Percentiles rank a stretch among this genome's conserved stretches.
Evolutionary conservation across 2,113 vertebrate genomes (phyloP).

Genomic region (Neogale vison): DNA sequence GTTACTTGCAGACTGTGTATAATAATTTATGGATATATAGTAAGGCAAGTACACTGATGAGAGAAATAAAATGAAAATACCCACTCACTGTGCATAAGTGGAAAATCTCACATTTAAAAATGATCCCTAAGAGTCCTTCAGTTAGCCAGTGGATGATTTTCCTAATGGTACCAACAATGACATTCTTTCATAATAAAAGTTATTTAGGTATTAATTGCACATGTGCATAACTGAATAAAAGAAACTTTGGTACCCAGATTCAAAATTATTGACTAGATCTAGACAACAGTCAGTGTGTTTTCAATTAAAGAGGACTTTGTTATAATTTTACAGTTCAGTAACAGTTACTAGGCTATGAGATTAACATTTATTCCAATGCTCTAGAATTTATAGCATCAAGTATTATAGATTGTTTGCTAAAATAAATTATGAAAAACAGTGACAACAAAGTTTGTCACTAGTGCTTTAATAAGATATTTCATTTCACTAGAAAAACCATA

Average conservation of each 20-base stretch:
- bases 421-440: not conserved
- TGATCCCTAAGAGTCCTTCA: not conserved
- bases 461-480: not conserved
- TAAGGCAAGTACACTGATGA: slow-evolving; percentile 14
- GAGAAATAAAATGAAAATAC: slow-evolving; percentile 59
- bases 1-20: slow-evolving; percentile 40
- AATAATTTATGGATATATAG: slow-evolving; percentile 56
- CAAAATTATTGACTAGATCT: not conserved
- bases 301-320: slow-evolving; percentile 10
- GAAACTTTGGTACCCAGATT: slow-evolving; percentile 15
- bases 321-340: not conserved
- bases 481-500: not conserved
- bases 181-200: not conserved
- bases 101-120: slow-evolving; percentile 59
- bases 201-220: slow-evolving; percentile 5
- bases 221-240: slow-evolving; percentile 51
- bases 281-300: slow-evolving; percentile 2
- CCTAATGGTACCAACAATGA: not conserved
- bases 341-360: not conserved
- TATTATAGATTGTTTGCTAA: not conserved
- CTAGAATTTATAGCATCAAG: not conserved
- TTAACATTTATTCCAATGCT: slow-evolving; percentile 12
- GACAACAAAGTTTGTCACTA: not conserved
- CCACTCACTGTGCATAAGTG: not conserved
- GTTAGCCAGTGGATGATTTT: slow-evolving; percentile 14